A percentile compares a stretch with the other conserved stretches of the same genome.
These are phyloP conservation scores for Euglossa dilemma DNA, from an alignment of 1,140 invertebrate species.

Conservation along the genomic window DNA sequence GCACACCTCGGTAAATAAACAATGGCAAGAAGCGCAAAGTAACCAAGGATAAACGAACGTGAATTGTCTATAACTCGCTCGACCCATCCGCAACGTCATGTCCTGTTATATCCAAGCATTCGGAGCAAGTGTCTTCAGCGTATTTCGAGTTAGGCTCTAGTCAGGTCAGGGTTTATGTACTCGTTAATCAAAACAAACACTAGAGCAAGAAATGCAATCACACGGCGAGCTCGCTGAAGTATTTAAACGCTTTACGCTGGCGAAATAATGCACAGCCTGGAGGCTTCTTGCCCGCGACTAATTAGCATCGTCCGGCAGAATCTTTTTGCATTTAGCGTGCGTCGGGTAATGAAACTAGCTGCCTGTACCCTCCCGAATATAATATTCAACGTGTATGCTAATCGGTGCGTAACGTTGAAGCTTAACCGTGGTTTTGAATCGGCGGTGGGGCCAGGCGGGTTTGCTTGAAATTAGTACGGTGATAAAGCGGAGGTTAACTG, in stretches of 20 bases:
- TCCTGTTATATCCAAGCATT: constrained; percentile 9
- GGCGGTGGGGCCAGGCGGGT: neutral
- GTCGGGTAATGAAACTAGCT: constrained; percentile 16
- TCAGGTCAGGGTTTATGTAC: constrained; percentile 31
- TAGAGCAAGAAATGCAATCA: constrained; percentile 21
- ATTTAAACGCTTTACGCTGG: constrained; percentile 22
- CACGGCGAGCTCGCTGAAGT: neutral
- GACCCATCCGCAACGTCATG: neutral
- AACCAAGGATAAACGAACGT: too few relatives aligned
- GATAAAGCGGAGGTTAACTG: constrained; percentile 41
- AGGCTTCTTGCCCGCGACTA: constrained; percentile 13
- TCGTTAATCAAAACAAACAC: constrained; percentile 31
- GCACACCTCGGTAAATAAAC: too few relatives aligned
- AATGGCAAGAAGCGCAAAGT: too few relatives aligned
- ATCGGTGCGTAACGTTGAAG: constrained; percentile 27
- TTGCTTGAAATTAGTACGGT: constrained; percentile 28
- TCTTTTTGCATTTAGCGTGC: constrained; percentile 36
- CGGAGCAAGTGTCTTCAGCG: neutral
- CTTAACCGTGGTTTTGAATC: constrained; percentile 24
- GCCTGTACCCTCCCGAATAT: neutral
- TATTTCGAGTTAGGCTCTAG: constrained; percentile 21
- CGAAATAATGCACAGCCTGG: constrained; percentile 1
- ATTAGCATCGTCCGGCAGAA: constrained; percentile 30
- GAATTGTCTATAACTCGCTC: too few relatives aligned
- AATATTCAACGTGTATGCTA: constrained; percentile 45